phyloP scores from a whole-genome alignment of 2,888 invertebrate species.

The Drosophila borborema region DNA sequence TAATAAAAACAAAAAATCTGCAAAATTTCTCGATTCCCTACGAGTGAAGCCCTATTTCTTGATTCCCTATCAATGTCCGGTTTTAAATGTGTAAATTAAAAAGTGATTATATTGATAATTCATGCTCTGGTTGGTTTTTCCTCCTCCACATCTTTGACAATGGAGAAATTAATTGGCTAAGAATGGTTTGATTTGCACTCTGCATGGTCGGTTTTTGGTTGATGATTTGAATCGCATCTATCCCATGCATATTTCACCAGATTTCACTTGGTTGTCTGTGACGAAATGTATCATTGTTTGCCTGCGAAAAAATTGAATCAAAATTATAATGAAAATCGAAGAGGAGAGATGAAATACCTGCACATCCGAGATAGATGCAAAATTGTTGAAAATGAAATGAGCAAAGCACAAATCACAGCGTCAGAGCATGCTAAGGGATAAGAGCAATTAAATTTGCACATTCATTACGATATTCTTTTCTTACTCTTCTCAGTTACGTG shows the following conservation, averaged over 20 bases:
- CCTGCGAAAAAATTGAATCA: neutral
- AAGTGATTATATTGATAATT: neutral
- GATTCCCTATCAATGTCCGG: neutral
- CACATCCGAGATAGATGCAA: neutral
- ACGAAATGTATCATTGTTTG: slow-evolving; percentile 31
- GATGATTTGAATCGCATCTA: slow-evolving; percentile 10
- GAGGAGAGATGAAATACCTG: neutral
- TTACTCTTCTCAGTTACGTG: neutral
- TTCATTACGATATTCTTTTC: neutral
- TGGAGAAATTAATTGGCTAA: slow-evolving; percentile 14
- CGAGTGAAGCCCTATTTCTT: neutral
- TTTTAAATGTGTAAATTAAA: neutral
- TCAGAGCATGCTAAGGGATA: neutral
- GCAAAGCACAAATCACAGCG: neutral
- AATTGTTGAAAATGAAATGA: too few species aligned
- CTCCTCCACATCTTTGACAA: neutral
- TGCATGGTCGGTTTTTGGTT: neutral
- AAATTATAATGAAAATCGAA: slow-evolving; percentile 61
- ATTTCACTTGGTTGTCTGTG: slow-evolving; percentile 28
- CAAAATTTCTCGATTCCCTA: too few species aligned
- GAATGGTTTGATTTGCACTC: slow-evolving; percentile 16
- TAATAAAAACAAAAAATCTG: too few species aligned
- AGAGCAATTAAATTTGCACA: neutral
- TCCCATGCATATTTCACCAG: slow-evolving; percentile 46
- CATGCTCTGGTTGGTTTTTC: neutral